These are phyloP conservation scores for Dryomyza anilis DNA, from an alignment of 2,888 invertebrate species.

Conservation along the genomic window DNA sequence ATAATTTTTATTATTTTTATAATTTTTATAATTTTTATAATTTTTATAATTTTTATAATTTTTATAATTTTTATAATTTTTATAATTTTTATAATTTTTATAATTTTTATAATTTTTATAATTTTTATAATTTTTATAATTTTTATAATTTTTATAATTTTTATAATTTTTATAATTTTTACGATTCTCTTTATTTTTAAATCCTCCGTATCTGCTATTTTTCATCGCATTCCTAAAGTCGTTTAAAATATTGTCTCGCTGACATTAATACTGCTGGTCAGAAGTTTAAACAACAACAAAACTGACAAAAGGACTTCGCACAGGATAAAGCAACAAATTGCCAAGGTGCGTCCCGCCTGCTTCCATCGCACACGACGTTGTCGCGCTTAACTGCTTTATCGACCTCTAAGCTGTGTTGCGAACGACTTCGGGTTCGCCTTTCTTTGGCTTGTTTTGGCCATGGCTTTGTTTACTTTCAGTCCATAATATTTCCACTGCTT, in stretches of 20 bases:
- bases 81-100: too few species aligned
- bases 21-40: too few species aligned
- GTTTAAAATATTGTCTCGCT: constrained; percentile 21
- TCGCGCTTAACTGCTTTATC: constrained; percentile 31
- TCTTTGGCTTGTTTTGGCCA: constrained; percentile 4
- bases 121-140: too few species aligned
- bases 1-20: too few species aligned
- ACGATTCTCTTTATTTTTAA: too few species aligned
- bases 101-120: too few species aligned
- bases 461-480: constrained; percentile 11
- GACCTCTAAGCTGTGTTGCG: constrained; percentile 22
- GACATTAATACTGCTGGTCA: constrained; percentile 23
- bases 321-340: constrained; percentile 26
- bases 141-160: too few species aligned
- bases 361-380: background rate
- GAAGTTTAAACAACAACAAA: constrained; percentile 9
- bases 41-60: too few species aligned
- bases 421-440: background rate
- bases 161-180: too few species aligned
- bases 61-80: too few species aligned
- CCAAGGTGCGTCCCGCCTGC: constrained; percentile 12
- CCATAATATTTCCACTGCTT: background rate
- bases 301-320: background rate
- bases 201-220: too few species aligned
- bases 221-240: background rate